Percentiles rank a stretch among this genome's conserved stretches.
These are phyloP conservation scores for Leucophenga maculata DNA, from an alignment of 2,888 invertebrate species.

Conservation along the genomic window DNA sequence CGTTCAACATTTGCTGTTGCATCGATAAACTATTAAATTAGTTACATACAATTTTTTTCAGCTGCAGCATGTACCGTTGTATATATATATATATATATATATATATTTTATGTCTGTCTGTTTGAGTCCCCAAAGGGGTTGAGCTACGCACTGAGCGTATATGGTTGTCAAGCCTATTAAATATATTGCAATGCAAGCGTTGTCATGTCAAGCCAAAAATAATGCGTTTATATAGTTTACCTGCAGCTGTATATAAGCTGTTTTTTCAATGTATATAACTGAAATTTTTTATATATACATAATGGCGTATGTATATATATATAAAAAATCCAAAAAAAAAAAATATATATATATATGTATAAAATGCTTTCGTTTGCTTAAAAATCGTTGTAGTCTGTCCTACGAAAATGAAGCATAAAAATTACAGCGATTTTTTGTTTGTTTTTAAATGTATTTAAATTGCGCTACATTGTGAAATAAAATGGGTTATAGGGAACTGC, in stretches of 20 bases:
- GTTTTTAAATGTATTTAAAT: too few relatives aligned
- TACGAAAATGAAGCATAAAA: conserved; percentile 42
- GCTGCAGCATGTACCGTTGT: too few relatives aligned
- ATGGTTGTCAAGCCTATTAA: neutral
- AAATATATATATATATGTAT: too few relatives aligned
- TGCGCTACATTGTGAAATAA: conserved; percentile 16
- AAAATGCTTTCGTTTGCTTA: too few relatives aligned
- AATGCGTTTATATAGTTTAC: neutral
- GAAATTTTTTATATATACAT: neutral
- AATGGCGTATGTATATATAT: neutral
- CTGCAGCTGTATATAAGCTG: neutral
- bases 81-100: too few relatives aligned
- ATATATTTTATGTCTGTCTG: neutral
- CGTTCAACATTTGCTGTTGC: too few relatives aligned
- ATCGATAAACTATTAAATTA: too few relatives aligned
- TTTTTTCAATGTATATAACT: neutral
- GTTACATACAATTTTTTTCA: neutral
- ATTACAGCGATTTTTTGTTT: too few relatives aligned
- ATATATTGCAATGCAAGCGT: too few relatives aligned
- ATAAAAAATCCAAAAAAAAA: too few relatives aligned
- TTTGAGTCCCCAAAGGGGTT: neutral
- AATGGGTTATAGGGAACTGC: too few relatives aligned
- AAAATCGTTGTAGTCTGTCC: too few relatives aligned
- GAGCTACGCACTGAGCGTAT: neutral
- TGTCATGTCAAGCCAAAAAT: neutral